Conservation (phyloP, 1,140 invertebrate species). For the Camponotus floridanus region DNA sequence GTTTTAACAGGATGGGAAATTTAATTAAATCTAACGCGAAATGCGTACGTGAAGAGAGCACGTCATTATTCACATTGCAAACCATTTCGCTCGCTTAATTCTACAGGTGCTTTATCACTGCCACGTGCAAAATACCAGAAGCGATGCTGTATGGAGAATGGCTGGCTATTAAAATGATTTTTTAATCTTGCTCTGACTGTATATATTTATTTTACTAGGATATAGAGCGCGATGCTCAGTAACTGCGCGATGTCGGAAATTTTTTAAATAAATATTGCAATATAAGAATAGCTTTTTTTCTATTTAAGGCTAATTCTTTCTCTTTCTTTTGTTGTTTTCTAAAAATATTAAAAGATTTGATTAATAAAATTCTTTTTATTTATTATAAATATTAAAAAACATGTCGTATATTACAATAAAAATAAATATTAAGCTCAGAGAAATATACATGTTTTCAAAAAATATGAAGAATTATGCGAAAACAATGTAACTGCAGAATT, state of each 20-base stretch:
- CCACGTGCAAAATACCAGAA: slow-evolving; percentile 28
- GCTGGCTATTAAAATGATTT: slow-evolving; percentile 44
- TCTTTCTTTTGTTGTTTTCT: not conserved
- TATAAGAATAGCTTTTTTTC: not conserved
- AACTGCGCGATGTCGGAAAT: not conserved
- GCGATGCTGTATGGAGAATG: not conserved
- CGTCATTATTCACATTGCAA: slow-evolving; percentile 59
- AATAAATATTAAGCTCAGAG: not conserved
- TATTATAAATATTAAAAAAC: not conserved
- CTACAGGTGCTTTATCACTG: slow-evolving; percentile 46
- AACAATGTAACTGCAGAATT: not conserved
- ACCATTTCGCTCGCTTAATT: slow-evolving; percentile 48
- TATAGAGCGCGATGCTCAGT: not conserved
- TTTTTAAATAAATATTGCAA: slow-evolving; percentile 3
- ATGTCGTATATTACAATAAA: not conserved
- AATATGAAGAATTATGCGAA: not conserved
- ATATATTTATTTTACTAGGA: not conserved
- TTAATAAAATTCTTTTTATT: slow-evolving; percentile 12
- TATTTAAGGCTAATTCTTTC: no score
- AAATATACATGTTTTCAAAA: not conserved
- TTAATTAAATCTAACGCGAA: slow-evolving; percentile 61
- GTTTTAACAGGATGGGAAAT: slow-evolving; percentile 46
- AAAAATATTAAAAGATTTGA: not conserved
- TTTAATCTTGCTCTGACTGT: slow-evolving; percentile 11
- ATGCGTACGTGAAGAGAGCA: slow-evolving; percentile 33